Evolutionary conservation across 2,888 invertebrate genomes (phyloP).

Genomic region (Cryptus viduatorius): DNA sequence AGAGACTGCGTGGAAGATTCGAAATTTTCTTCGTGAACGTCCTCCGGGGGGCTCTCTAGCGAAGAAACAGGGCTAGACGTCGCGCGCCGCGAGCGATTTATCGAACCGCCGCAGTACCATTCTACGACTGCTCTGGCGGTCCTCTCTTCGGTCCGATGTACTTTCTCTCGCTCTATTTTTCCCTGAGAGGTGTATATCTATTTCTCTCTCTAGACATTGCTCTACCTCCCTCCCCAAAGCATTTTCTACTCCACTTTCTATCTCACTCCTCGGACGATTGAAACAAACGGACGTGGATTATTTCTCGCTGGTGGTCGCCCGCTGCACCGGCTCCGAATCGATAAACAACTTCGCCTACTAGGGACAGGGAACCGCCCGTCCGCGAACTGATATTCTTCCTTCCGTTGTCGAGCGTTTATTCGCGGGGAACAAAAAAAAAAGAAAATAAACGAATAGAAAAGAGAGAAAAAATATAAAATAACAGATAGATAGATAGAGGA

Average conservation of each 20-base stretch:
- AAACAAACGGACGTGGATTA: slow-evolving; percentile 63
- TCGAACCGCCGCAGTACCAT: slow-evolving; percentile 47
- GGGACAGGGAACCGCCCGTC: slow-evolving; percentile 37
- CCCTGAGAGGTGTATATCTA: slow-evolving; percentile 28
- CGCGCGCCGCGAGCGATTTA: slow-evolving; percentile 62
- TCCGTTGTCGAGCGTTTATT: slow-evolving; percentile 37
- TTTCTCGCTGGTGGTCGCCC: slow-evolving; percentile 53
- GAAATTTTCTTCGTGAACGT: slow-evolving; percentile 57
- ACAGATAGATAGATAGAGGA: neutral
- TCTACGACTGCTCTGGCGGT: slow-evolving; percentile 16
- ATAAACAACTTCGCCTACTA: slow-evolving; percentile 52
- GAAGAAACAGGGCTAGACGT: slow-evolving; percentile 55
- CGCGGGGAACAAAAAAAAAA: slow-evolving; percentile 13
- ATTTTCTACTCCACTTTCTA: slow-evolving; percentile 8
- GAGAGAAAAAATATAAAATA: neutral
- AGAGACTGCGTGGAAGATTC: slow-evolving; percentile 51
- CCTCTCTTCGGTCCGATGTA: slow-evolving; percentile 18
- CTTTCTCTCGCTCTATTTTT: slow-evolving; percentile 4
- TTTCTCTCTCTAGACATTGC: neutral
- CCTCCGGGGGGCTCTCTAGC: slow-evolving; percentile 36
- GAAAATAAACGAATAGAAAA: neutral
- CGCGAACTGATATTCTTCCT: slow-evolving; percentile 19
- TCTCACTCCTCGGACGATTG: slow-evolving; percentile 57
- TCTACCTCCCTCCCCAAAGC: neutral
- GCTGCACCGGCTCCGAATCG: slow-evolving; percentile 45